Percentiles rank a stretch among this genome's conserved stretches.
Evolutionary conservation across 1,140 invertebrate genomes (phyloP).

Genomic region (Bemisia tabaci): DNA sequence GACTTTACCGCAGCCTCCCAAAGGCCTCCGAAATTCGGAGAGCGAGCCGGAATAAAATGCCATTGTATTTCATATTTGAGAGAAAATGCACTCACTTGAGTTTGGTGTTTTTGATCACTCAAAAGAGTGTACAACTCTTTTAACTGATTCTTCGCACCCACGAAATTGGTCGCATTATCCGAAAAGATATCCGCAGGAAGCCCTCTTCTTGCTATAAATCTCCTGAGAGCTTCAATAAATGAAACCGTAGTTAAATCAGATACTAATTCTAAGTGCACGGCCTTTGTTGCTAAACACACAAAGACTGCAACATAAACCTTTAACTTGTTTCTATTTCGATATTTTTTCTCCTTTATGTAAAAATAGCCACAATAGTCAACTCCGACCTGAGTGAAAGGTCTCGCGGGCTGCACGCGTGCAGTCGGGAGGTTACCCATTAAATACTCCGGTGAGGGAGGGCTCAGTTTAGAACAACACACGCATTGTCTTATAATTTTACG

Average conservation of each 20-base stretch:
- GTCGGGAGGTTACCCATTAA: no score
- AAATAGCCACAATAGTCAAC: no score
- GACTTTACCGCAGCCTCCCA: conserved; percentile 27
- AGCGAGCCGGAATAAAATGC: conserved; percentile 23
- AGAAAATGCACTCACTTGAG: neutral
- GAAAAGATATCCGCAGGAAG: conserved; percentile 13
- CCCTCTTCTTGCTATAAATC: conserved; percentile 16
- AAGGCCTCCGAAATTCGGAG: conserved; percentile 24
- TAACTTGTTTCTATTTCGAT: no score
- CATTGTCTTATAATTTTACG: no score
- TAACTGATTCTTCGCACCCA: conserved; percentile 8
- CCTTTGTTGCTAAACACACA: conserved; percentile 29
- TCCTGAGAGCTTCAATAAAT: conserved; percentile 10
- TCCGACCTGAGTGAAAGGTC: no score
- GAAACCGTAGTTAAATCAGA: conserved; percentile 13
- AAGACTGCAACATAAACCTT: no score
- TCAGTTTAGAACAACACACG: no score
- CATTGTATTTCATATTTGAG: conserved; percentile 11
- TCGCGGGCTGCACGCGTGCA: no score
- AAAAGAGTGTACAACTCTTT: neutral
- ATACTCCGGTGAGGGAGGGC: no score
- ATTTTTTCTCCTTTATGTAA: conserved; percentile 23
- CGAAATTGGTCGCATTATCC: conserved; percentile 21
- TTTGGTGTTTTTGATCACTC: neutral
- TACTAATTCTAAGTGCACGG: conserved; percentile 19